Percentiles rank a stretch among this genome's conserved stretches.
These are phyloP conservation scores for Salarias fasciatus DNA, from an alignment of 2,797 vertebrate genomes.

Conservation along the genomic window DNA sequence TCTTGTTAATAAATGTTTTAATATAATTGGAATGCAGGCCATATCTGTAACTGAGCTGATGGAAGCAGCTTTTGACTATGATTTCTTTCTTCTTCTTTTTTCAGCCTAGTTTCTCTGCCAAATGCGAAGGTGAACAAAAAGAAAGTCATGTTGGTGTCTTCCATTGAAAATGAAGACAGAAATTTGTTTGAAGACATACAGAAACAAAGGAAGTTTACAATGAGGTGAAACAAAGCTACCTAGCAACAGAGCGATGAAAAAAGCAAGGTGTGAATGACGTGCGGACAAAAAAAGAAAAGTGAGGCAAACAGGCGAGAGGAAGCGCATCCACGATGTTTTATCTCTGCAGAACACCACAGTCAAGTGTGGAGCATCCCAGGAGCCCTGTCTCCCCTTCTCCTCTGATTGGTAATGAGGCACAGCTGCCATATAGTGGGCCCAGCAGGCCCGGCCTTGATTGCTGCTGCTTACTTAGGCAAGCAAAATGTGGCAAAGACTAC, in stretches of 20 bases:
- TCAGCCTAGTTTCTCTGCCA: slow-evolving; percentile 9
- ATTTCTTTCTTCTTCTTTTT: slow-evolving; percentile 9
- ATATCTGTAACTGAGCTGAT: slow-evolving; percentile 17
- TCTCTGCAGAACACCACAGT: slow-evolving; percentile 30
- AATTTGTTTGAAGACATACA: slow-evolving; percentile 15
- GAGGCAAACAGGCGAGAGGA: slow-evolving; percentile 28
- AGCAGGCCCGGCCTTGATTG: slow-evolving; percentile 68
- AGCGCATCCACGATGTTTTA: slow-evolving; percentile 25
- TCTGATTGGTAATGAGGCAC: slow-evolving; percentile 73
- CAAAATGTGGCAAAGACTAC: slow-evolving; percentile 41
- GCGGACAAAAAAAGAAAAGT: slow-evolving; percentile 5
- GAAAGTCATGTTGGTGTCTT: slow-evolving; percentile 8
- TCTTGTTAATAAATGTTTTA: slow-evolving; percentile 14
- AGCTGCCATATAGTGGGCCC: slow-evolving; percentile 64
- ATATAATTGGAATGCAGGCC: slow-evolving; percentile 13
- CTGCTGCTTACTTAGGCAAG: slow-evolving; percentile 49
- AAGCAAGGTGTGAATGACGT: slow-evolving; percentile 26
- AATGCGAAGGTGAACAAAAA: slow-evolving; percentile 9
- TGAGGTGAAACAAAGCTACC: slow-evolving; percentile 17
- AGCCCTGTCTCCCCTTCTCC: slow-evolving; percentile 39
- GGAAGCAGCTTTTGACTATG: slow-evolving; percentile 7
- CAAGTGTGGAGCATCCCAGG: slow-evolving; percentile 50
- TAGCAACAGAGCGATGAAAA: slow-evolving; percentile 18
- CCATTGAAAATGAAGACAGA: slow-evolving; percentile 7
- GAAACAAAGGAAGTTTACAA: slow-evolving; percentile 11